phyloP scores from a whole-genome alignment of 2,113 vertebrate species.

The Glareola pratincola region DNA sequence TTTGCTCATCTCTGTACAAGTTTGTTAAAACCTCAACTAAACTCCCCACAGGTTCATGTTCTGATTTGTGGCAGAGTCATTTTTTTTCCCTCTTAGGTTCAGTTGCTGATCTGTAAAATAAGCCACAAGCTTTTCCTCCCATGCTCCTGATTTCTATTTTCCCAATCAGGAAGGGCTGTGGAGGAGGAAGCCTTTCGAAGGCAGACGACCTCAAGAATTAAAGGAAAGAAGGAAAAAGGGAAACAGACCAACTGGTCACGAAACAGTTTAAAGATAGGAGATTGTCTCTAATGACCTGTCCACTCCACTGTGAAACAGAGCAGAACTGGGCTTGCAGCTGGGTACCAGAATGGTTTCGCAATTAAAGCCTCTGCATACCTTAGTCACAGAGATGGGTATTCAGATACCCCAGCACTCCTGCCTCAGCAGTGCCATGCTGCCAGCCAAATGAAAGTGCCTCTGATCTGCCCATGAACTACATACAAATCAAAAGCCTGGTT shows the following conservation, averaged over 20 bases:
- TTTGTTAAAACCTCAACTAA: not conserved
- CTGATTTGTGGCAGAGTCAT: not conserved
- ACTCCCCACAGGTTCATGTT: not conserved
- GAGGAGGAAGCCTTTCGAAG: not conserved
- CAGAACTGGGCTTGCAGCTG: not conserved
- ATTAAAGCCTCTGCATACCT: not conserved
- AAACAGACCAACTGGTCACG: not conserved
- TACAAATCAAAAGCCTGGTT: not conserved
- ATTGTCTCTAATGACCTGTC: not conserved
- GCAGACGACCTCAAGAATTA: not conserved
- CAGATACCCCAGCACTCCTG: rapidly evolving
- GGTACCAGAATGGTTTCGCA: not conserved
- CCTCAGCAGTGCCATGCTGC: rapidly evolving
- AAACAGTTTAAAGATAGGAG: not conserved
- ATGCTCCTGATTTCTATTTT: not conserved
- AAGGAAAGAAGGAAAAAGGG: not conserved
- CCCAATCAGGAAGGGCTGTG: not conserved
- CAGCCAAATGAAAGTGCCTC: not conserved
- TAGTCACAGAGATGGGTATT: not conserved
- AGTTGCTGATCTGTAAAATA: not conserved
- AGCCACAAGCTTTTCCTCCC: not conserved
- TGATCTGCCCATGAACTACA: rapidly evolving
- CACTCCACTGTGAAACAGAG: not conserved
- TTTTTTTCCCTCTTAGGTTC: not conserved
- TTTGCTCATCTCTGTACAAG: not conserved